A percentile compares a stretch with the other conserved stretches of the same genome.
Evolutionary conservation across 2,888 invertebrate species (phyloP).

Genomic region (Halocaridina rubra): DNA sequence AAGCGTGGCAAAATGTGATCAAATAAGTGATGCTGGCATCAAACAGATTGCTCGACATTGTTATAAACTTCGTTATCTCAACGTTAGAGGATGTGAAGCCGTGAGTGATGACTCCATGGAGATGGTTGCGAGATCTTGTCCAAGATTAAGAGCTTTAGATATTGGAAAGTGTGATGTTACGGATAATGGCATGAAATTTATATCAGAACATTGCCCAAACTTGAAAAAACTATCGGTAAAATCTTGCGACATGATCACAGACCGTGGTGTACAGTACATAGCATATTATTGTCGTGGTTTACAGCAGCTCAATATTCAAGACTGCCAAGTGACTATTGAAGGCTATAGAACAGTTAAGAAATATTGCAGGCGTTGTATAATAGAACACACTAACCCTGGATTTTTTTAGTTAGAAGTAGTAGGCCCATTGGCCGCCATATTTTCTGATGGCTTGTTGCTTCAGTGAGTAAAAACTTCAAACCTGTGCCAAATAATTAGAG

Average conservation of each 20-base stretch:
- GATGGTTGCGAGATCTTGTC: constrained; percentile 86
- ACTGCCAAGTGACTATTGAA: constrained; percentile 88
- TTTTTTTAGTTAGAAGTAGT: constrained; percentile 77
- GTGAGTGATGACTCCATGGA: constrained; percentile 93
- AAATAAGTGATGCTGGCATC: constrained; percentile 85
- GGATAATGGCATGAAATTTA: constrained; percentile 85
- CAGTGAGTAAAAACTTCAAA: constrained; percentile 36
- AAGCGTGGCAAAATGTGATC: constrained; percentile 93
- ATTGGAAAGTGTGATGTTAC: constrained; percentile 94
- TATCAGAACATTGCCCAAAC: constrained; percentile 91
- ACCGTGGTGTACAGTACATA: constrained; percentile 86
- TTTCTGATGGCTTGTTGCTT: too few species aligned
- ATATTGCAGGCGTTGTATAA: constrained; percentile 91
- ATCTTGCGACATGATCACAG: constrained; percentile 91
- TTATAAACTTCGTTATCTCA: constrained; percentile 82
- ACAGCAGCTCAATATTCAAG: constrained; percentile 92
- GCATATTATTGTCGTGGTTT: constrained; percentile 91
- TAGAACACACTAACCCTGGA: constrained; percentile 94
- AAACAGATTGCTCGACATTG: constrained; percentile 88
- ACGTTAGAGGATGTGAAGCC: constrained; percentile 92
- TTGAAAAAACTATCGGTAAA: constrained; percentile 88
- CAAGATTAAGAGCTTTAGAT: constrained; percentile 86
- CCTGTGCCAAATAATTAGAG: constrained; percentile 49
- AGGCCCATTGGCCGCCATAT: too few species aligned
- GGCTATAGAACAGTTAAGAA: constrained; percentile 92